Base-by-base conservation (phyloP, 1,140 invertebrate species). In the Druon quercuslanigerum region DNA sequence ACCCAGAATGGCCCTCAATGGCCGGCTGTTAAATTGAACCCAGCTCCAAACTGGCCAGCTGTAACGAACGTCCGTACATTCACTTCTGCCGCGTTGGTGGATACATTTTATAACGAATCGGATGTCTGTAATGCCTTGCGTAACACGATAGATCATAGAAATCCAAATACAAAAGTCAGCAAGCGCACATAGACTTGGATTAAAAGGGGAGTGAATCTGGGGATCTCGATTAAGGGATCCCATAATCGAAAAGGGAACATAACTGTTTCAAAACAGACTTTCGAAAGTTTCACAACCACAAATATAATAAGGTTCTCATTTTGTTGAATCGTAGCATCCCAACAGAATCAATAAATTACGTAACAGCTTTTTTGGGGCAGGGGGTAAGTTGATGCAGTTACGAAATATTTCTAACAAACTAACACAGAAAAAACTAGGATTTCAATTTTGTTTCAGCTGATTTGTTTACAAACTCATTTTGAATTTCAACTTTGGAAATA, bases 21-120 rank as follows among this genome's bases (percentile, higher is more conserved):
- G 20, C 25, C 25, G 25, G 60, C 7, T 13, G 25, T 66, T 66
- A 46, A n/a, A 66, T 66, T 66, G 60, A 66, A 66, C 60, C 60
- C 60, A 66, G 40, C 60, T 16, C 25, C 25, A 33, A 33, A 33
- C 25, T 33, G 25, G 5, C 25, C 25, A 12, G 19, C 33, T 20
- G 60, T 66, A 25, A 66, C 25, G 13, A 66, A 66, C 14, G n/a
- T 9, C 8, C 60, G 5, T 9, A n/a, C 60, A 1, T 16, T 66
- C 60, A 40, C 25, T 66, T 66, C 12, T 66, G 4, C 25, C 25
- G 1, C 20, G 0, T 25, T 46, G 40, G 33, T 33, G 33, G 33
- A n/a, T n/a, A n/a, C 16, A 66, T 66, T 46, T 46, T 66, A 66
- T 33, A 46, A 40, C n/a, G n/a, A 66, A 66, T n/a, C 12, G 4